Evolutionary conservation across 2,113 vertebrate species (phyloP), one percentile per base, ranked within the genome.

Genomic region (Oreochromis niloticus): DNA sequence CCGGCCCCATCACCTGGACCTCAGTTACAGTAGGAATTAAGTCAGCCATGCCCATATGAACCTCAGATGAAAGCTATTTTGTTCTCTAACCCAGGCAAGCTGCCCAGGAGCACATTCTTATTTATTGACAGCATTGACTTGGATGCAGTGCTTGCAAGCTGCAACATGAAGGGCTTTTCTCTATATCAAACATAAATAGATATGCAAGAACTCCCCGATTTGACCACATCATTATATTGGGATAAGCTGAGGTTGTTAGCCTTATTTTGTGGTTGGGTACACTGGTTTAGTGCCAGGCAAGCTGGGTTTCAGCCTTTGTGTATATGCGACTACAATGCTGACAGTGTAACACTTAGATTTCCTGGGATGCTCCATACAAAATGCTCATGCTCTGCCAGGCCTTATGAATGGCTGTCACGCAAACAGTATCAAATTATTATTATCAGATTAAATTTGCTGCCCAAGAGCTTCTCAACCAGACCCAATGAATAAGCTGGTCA

Each of bases 61-160:
- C 54, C 14, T 84, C 82, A 75, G 39, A 87, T 86, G 34, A 52
- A 41, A 71, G 17, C 22, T 56, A 10, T 83, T 85, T 89, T 81
- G 27, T 86, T 87, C 59, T 84, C 30, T 19, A 80, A 59, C 13
- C 5, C 17, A 66, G 80, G 83, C 78, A 87, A 46, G 50, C 52
- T 78, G 80, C 61, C 73, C 52, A 81, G 79, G 19, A 85, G 41
- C 61, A 86, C 90, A 93, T 86, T 88, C 71, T 88, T 87, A 73
- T 80, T 85, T 89, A 87, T 63, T 85, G 82, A 87, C 80, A 85
- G 55, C 79, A 88, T 71, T 46, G 59, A 59, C 39, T 54, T 85
- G 16, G 43, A 86, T 57, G 8, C 32, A 24, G 22, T 46, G 6
- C 10, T 85, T 17, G 13, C 50, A 54, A 78, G 73, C 2, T 34